A percentile compares a stretch with the other conserved stretches of the same genome.
Conservation (phyloP, 2,113 vertebrate genomes). For the Tragulus kanchil region DNA sequence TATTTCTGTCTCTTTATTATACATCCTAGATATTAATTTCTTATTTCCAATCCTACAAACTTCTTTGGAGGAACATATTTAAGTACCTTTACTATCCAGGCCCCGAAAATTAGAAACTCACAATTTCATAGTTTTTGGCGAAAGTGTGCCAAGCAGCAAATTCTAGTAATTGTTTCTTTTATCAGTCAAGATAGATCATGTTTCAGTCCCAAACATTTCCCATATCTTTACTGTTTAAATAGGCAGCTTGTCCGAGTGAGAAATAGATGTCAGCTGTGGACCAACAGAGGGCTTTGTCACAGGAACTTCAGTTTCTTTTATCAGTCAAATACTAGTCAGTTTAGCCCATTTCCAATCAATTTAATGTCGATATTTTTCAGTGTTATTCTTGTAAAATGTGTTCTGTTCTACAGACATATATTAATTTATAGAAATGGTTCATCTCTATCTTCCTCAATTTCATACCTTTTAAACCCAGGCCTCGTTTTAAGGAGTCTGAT, state of each 20-base stretch:
- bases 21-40: conserved; percentile 43
- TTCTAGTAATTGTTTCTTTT: background rate
- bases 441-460: conserved; percentile 24
- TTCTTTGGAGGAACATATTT: conserved; percentile 45
- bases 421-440: conserved; percentile 16
- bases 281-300: background rate
- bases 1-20: background rate
- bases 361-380: background rate
- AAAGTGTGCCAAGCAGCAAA: background rate
- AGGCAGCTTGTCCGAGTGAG: conserved; percentile 6
- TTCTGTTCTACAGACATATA: background rate
- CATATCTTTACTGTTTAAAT: conserved; percentile 4
- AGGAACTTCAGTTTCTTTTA: no score
- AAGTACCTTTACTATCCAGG: background rate
- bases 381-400: conserved; percentile 5
- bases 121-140: conserved; percentile 8
- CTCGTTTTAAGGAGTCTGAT: conserved; percentile 35
- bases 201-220: background rate
- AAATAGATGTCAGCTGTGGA: conserved; percentile 46
- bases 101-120: background rate
- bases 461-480: background rate
- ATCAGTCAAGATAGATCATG: background rate
- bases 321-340: no score
- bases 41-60: background rate
- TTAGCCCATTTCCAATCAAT: background rate